Conservation (phyloP, 1,140 invertebrate genomes). For the Lasioglossum baleicum region DNA sequence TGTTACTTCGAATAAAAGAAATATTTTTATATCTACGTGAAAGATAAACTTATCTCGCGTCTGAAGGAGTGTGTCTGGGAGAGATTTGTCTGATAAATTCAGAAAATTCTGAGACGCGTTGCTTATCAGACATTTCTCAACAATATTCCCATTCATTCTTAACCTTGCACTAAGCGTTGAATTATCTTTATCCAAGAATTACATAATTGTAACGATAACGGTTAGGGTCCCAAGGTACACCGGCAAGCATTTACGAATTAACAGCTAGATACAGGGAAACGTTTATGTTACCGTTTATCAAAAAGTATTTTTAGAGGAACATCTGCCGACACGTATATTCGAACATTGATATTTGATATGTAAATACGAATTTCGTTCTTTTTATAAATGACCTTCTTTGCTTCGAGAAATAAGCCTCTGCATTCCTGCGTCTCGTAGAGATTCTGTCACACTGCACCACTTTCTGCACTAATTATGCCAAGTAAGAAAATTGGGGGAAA, state of each 20-base stretch:
- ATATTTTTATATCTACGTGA: neutral
- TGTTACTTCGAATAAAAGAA: too few species aligned
- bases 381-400: neutral
- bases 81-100: neutral
- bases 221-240: neutral
- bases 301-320: conserved; percentile 13
- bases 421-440: neutral
- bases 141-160: neutral
- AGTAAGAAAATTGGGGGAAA: too few species aligned
- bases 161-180: neutral
- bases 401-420: neutral
- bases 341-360: neutral
- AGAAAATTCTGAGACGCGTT: too few species aligned
- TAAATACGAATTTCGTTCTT: neutral
- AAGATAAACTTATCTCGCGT: neutral
- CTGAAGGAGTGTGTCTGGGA: neutral
- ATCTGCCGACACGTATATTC: neutral
- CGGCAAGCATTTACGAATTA: neutral
- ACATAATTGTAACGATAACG: neutral
- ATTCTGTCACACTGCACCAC: neutral
- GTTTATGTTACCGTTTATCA: neutral
- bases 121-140: neutral
- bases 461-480: neutral
- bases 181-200: neutral
- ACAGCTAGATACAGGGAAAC: neutral